Percentiles rank a stretch among this genome's conserved stretches.
Conservation (phyloP, 2,113 vertebrate genomes). For the Sinocyclocheilus maitianheensis region DNA sequence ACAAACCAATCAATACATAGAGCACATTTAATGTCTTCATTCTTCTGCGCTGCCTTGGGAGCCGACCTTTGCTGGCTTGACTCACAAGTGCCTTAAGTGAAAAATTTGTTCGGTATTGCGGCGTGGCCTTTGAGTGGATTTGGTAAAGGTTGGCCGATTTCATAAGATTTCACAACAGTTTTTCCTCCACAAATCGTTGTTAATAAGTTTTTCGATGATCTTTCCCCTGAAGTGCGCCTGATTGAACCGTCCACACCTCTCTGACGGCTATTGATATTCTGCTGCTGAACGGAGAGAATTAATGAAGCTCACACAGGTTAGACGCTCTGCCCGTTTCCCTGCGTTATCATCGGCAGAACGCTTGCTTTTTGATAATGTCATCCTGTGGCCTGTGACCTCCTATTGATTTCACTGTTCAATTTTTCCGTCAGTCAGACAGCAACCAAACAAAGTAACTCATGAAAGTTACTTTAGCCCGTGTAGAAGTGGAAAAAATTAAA, state of each 20-base stretch:
- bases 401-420: conserved; percentile 10
- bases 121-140: conserved; percentile 49
- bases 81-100: conserved; percentile 52
- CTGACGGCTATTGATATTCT: conserved; percentile 36
- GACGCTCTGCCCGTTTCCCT: not conserved
- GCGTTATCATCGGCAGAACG: not conserved
- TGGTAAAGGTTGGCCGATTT: conserved; percentile 40
- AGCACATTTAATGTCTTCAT: conserved; percentile 54
- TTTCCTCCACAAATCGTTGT: conserved; percentile 36
- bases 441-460: not conserved
- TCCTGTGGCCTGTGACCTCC: conserved; percentile 5
- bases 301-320: not conserved
- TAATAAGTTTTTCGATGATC: conserved; percentile 50
- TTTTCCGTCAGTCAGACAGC: not conserved
- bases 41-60: conserved; percentile 28
- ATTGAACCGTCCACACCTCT: not conserved
- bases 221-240: conserved; percentile 18
- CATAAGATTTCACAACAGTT: conserved; percentile 46
- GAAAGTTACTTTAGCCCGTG: not conserved
- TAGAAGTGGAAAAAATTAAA: not conserved
- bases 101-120: conserved; percentile 54
- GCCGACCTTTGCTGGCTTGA: conserved; percentile 51
- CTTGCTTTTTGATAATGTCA: not conserved
- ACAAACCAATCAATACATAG: conserved; percentile 63
- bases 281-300: not conserved